These are phyloP conservation scores for Gasterosteus aculeatus DNA, from an alignment of 2,113 vertebrate species.

Conservation along the genomic window DNA sequence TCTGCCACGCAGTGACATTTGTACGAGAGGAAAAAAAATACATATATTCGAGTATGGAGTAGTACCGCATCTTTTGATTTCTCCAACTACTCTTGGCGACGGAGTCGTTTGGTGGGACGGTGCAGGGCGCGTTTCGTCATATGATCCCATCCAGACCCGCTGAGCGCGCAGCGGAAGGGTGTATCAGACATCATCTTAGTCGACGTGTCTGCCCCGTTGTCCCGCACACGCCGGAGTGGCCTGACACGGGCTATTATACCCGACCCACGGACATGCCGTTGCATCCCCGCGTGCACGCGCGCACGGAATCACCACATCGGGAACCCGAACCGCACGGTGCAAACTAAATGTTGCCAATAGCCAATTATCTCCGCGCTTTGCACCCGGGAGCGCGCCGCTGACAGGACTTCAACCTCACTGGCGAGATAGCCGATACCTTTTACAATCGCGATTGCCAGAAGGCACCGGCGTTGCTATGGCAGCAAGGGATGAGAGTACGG, in stretches of 20 bases:
- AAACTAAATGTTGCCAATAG: slow-evolving; percentile 50
- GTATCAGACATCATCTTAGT: slow-evolving; percentile 17
- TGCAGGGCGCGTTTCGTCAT: slow-evolving; percentile 34
- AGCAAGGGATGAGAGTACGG: slow-evolving; percentile 80
- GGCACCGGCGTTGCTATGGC: slow-evolving; percentile 86
- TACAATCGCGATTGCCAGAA: slow-evolving; percentile 72
- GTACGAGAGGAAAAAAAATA: neutral
- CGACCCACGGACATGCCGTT: slow-evolving; percentile 65
- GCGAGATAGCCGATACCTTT: slow-evolving; percentile 60
- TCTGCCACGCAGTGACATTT: neutral
- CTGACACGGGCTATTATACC: slow-evolving; percentile 31
- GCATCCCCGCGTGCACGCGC: slow-evolving; percentile 53
- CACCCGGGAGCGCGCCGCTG: slow-evolving; percentile 37
- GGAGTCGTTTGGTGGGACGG: slow-evolving; percentile 60
- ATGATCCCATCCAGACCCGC: slow-evolving; percentile 37
- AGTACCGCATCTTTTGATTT: neutral
- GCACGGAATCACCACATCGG: slow-evolving; percentile 34
- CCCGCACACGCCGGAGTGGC: slow-evolving; percentile 26
- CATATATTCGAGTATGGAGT: neutral
- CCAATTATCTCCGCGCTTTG: slow-evolving; percentile 40
- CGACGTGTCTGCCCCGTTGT: slow-evolving; percentile 11
- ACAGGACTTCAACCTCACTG: slow-evolving; percentile 67
- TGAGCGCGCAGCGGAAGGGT: slow-evolving; percentile 14
- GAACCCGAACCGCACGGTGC: slow-evolving; percentile 26
- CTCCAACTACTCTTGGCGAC: neutral